phyloP scores from a whole-genome alignment of 2,888 invertebrate species.

The Chymomyza fuscimana region DNA sequence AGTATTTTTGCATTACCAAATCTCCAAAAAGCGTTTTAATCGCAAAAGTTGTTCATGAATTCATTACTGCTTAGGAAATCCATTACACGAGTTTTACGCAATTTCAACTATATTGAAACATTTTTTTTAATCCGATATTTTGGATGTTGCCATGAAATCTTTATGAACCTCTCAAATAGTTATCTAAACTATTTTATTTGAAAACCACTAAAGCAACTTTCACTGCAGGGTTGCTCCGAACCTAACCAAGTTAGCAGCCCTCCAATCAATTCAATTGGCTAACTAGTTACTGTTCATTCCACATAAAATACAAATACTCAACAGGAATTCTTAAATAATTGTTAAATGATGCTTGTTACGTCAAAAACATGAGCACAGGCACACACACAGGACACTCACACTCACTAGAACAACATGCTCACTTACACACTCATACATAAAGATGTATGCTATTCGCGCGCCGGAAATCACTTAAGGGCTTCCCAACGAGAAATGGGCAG shows the following conservation, averaged over 20 bases:
- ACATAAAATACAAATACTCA: background rate
- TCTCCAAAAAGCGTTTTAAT: no score
- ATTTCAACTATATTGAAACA: no score
- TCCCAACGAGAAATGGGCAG: conserved; percentile 13
- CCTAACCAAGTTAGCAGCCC: background rate
- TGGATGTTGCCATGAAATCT: no score
- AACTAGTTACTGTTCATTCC: background rate
- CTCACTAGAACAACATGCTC: background rate
- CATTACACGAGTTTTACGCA: no score
- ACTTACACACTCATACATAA: conserved; percentile 10
- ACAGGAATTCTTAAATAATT: conserved; percentile 65
- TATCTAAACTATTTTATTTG: no score
- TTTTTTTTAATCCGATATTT: no score
- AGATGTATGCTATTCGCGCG: conserved; percentile 4
- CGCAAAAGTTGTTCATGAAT: no score
- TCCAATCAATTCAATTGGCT: background rate
- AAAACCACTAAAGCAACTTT: background rate
- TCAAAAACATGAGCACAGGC: conserved; percentile 61
- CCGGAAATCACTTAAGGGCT: conserved; percentile 62
- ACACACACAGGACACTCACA: background rate
- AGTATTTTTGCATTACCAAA: no score
- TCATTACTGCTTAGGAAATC: no score
- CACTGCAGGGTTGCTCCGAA: background rate
- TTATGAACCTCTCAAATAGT: no score
- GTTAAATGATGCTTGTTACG: conserved; percentile 73